Evolutionary conservation across 2,797 vertebrate genomes (phyloP).

Genomic region (Sebastes minor): DNA sequence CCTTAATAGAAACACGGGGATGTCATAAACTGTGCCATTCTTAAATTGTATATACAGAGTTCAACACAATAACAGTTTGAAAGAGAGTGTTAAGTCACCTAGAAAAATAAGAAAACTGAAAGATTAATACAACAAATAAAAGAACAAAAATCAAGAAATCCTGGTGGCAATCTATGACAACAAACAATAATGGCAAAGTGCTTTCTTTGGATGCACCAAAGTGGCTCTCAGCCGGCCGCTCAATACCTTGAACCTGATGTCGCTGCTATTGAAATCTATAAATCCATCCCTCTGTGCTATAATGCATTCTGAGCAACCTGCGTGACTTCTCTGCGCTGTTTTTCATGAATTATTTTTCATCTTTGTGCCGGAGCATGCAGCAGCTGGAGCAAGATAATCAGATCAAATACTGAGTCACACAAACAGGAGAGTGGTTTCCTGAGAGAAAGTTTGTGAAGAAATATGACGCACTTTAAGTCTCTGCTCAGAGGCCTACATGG

Average conservation of each 20-base stretch:
- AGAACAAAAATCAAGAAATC: background rate
- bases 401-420: constrained; percentile 50
- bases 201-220: background rate
- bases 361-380: constrained; percentile 37
- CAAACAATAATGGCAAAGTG: background rate
- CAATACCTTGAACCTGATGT: constrained; percentile 8
- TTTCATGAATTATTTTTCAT: constrained; percentile 35
- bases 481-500: background rate
- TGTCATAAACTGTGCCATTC: background rate
- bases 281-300: constrained; percentile 8
- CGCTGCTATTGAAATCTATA: constrained; percentile 14
- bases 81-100: too few species aligned
- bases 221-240: background rate
- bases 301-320: constrained; percentile 15
- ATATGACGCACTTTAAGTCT: background rate
- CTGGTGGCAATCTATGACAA: background rate
- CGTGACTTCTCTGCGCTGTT: constrained; percentile 16
- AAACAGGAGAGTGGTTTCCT: constrained; percentile 1
- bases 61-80: background rate
- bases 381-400: constrained; percentile 55
- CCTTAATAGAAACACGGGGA: background rate
- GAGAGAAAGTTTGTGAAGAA: constrained; percentile 4
- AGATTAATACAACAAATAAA: too few species aligned
- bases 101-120: too few species aligned
- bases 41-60: background rate